A percentile compares a stretch with the other conserved stretches of the same genome.
These are phyloP conservation scores for Brachionus angularis DNA, from an alignment of 1,140 invertebrate genomes.

Conservation along the genomic window DNA sequence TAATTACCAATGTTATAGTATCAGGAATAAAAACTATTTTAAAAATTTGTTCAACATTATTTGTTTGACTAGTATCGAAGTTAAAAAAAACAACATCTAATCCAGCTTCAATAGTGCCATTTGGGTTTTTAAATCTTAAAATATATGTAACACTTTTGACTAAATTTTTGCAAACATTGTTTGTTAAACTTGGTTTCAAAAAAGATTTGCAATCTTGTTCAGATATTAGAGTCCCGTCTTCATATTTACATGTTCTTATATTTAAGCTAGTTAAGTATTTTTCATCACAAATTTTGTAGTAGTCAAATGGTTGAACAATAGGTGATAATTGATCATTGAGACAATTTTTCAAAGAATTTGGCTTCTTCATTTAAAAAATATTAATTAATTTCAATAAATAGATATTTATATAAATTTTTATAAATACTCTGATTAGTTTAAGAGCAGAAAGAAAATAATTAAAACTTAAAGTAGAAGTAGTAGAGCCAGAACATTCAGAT, in stretches of 20 bases:
- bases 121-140: neutral
- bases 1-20: neutral
- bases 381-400: neutral
- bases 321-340: neutral
- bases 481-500: neutral
- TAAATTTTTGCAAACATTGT: neutral
- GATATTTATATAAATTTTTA: neutral
- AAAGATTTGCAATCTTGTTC: neutral
- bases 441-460: conserved; percentile 1
- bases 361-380: neutral
- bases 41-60: conserved; percentile 3
- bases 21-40: neutral
- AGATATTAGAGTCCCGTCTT: neutral
- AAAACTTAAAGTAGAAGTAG: neutral
- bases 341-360: conserved; percentile 12
- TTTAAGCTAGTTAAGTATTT: neutral
- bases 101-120: neutral
- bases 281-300: neutral
- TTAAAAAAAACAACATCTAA: conserved; percentile 4
- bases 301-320: conserved; percentile 4
- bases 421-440: neutral
- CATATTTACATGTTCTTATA: neutral
- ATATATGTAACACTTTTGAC: conserved; percentile 9
- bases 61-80: neutral
- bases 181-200: neutral